Evolutionary conservation across 1,140 invertebrate species (phyloP).

Genomic region (Diabrotica undecimpunctata): DNA sequence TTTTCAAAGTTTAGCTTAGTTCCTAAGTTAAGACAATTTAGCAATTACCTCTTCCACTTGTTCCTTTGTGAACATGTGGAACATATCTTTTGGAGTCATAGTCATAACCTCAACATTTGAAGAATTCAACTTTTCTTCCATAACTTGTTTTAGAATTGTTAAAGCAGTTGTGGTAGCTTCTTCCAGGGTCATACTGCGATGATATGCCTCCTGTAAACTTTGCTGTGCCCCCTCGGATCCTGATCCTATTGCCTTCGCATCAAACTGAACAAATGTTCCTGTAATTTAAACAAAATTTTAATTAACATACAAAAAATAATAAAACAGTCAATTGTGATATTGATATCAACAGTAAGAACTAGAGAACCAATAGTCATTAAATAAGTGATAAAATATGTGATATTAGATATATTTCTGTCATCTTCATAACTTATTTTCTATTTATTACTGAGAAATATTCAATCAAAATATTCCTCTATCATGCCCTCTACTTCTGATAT

Average conservation of each 20-base stretch:
- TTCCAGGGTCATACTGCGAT: conserved; percentile 85
- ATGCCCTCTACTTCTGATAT: too few species aligned
- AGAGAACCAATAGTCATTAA: background rate
- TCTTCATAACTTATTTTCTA: too few species aligned
- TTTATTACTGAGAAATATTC: too few species aligned
- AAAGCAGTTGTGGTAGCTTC: conserved; percentile 91
- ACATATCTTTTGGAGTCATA: conserved; percentile 79
- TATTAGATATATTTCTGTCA: too few species aligned
- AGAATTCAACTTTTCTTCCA: conserved; percentile 98
- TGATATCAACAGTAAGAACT: background rate
- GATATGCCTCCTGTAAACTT: conserved; percentile 75
- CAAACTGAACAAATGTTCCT: conserved; percentile 94
- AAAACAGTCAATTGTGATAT: too few species aligned
- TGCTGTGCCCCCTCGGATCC: conserved; percentile 99
- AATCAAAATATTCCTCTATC: too few species aligned
- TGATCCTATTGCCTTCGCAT: conserved; percentile 98
- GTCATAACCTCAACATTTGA: conserved; percentile 98
- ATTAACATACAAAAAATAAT: too few species aligned
- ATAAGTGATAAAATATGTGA: background rate
- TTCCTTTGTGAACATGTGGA: conserved; percentile 87
- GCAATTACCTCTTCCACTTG: conserved; percentile 89
- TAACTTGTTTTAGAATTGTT: conserved; percentile 97
- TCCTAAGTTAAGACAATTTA: conserved; percentile 50
- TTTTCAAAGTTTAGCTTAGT: too few species aligned
- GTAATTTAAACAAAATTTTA: conserved; percentile 16